Evolutionary conservation across 1,140 invertebrate genomes (phyloP).

Genomic region (Trinorchestia longiramus): DNA sequence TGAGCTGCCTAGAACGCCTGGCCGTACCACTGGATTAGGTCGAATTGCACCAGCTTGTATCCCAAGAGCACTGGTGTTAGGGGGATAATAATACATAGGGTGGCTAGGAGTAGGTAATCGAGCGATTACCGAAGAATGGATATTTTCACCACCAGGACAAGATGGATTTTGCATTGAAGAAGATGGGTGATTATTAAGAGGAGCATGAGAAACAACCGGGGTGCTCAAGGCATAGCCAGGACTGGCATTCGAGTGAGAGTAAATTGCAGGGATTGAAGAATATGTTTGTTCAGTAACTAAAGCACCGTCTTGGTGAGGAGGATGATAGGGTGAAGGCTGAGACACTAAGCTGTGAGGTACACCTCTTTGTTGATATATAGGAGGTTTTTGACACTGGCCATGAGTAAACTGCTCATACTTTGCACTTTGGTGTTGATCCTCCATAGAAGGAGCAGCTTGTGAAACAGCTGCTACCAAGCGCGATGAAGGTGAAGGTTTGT

Average conservation of each 20-base stretch:
- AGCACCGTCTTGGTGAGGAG: conserved; percentile 5
- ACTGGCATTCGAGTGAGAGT: conserved; percentile 28
- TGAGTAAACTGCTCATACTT: conserved; percentile 37
- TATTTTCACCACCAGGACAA: background rate
- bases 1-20: background rate
- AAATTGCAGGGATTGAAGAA: conserved; percentile 1
- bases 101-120: conserved; percentile 28
- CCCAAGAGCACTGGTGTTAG: conserved; percentile 52
- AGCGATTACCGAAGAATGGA: conserved; percentile 18
- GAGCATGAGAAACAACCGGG: conserved; percentile 13
- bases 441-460: background rate
- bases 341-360: conserved; percentile 13
- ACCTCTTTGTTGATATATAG: background rate
- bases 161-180: background rate
- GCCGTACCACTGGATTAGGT: conserved; percentile 11
- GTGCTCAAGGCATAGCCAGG: background rate
- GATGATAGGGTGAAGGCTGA: conserved; percentile 20
- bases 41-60: conserved; percentile 56
- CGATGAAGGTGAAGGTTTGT: background rate
- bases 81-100: conserved; percentile 56
- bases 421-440: conserved; percentile 22
- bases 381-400: conserved; percentile 14
- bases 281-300: conserved; percentile 29
- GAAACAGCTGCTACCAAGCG: background rate
- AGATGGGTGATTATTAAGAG: conserved; percentile 8